These are phyloP conservation scores for Amblyjoppa fuscipennis DNA, from an alignment of 2,888 invertebrate genomes.

Conservation along the genomic window DNA sequence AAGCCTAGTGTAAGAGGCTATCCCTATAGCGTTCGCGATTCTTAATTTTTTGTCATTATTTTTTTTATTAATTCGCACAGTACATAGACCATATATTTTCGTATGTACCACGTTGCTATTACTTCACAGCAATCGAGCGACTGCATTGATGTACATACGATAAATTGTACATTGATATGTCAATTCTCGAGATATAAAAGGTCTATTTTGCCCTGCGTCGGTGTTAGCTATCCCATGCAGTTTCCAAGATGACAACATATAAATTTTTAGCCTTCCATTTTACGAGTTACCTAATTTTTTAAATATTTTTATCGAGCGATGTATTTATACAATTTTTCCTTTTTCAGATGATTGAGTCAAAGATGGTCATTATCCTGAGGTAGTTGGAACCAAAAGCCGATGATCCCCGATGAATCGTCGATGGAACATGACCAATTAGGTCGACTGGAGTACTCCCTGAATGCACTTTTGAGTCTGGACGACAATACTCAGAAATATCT, in stretches of 20 bases:
- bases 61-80: neutral
- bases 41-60: neutral
- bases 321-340: neutral
- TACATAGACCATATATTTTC: neutral
- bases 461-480: neutral
- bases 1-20: neutral
- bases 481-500: neutral
- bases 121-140: slow-evolving; percentile 39
- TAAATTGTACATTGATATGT: slow-evolving; percentile 33
- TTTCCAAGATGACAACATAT: slow-evolving; percentile 62
- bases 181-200: slow-evolving; percentile 56
- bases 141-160: slow-evolving; percentile 28
- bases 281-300: neutral
- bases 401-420: neutral
- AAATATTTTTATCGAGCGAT: neutral
- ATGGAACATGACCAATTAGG: neutral
- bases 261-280: neutral
- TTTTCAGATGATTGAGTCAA: neutral
- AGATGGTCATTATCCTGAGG: neutral
- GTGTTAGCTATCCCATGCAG: slow-evolving; percentile 60
- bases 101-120: neutral
- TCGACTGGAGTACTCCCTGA: neutral
- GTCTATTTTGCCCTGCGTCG: slow-evolving; percentile 66
- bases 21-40: neutral
- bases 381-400: neutral